phyloP scores from a whole-genome alignment of 2,797 vertebrate species.

The Sebastiscus albofasciatus region DNA sequence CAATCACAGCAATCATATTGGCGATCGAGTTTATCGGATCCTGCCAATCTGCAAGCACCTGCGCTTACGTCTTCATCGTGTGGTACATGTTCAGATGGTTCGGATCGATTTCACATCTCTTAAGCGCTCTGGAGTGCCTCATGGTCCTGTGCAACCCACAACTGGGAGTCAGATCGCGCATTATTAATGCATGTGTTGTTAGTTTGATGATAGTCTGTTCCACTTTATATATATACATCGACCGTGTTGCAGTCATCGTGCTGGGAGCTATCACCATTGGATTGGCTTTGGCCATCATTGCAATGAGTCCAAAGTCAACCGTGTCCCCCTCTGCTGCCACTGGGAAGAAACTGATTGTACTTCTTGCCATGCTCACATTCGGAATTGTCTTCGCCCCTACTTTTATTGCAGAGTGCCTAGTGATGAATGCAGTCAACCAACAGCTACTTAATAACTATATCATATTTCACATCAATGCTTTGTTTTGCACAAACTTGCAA shows the following conservation, averaged over 20 bases:
- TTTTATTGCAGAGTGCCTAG: not conserved
- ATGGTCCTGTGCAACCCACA: not conserved
- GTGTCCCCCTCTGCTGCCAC: not conserved
- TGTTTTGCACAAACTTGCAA: not conserved
- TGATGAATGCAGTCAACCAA: not conserved
- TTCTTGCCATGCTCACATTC: not conserved
- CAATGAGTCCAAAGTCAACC: not conserved
- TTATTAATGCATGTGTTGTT: not conserved
- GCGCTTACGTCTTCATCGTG: accelerated
- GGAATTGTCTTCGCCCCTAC: not conserved
- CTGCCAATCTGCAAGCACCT: not conserved
- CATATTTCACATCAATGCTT: not conserved
- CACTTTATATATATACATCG: not conserved
- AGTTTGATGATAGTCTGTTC: accelerated
- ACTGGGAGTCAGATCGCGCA: not conserved
- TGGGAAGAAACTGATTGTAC: not conserved
- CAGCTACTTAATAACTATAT: not conserved
- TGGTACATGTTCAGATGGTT: not conserved
- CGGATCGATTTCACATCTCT: not conserved
- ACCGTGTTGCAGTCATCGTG: too few relatives aligned
- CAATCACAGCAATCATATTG: not conserved
- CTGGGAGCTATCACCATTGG: not conserved
- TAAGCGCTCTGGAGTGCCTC: not conserved
- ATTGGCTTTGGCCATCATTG: not conserved
- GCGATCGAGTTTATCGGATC: not conserved